Evolutionary conservation across 2,797 vertebrate genomes (phyloP).

Genomic region (Hoplostethus mediterraneus): DNA sequence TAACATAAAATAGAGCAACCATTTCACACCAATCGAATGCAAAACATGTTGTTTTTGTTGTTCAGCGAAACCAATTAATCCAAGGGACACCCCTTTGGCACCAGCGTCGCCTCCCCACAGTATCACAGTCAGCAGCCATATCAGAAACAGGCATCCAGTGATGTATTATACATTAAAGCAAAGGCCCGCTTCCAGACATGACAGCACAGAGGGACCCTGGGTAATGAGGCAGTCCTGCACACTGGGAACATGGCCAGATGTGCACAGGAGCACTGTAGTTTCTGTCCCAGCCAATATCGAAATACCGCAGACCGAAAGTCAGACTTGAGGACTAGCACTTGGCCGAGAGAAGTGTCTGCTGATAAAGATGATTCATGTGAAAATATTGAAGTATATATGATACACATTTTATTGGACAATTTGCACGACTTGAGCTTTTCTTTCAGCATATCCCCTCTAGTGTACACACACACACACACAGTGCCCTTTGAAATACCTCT

Average conservation of each 20-base stretch:
- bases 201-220: conserved; percentile 81
- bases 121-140: conserved; percentile 71
- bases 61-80: conserved; percentile 53
- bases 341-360: conserved; percentile 21
- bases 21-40: conserved; percentile 46
- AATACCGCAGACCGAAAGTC: conserved; percentile 36
- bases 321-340: conserved; percentile 31
- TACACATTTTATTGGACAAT: not conserved
- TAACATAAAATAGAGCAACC: conserved; percentile 35
- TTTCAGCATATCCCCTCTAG: not conserved
- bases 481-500: not conserved
- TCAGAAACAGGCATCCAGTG: conserved; percentile 76
- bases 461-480: not conserved
- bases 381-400: not conserved
- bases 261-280: conserved; percentile 53
- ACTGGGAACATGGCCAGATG: conserved; percentile 72
- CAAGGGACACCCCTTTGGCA: conserved; percentile 62
- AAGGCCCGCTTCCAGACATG: conserved; percentile 78
- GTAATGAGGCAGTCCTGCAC: conserved; percentile 80
- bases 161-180: conserved; percentile 85
- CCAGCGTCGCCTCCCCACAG: conserved; percentile 61
- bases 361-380: not conserved
- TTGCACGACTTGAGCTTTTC: not conserved
- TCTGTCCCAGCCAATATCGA: conserved; percentile 34
- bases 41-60: conserved; percentile 61